phyloP scores from a whole-genome alignment of 2,888 invertebrate species.

The Yponomeuta sedellus region DNA sequence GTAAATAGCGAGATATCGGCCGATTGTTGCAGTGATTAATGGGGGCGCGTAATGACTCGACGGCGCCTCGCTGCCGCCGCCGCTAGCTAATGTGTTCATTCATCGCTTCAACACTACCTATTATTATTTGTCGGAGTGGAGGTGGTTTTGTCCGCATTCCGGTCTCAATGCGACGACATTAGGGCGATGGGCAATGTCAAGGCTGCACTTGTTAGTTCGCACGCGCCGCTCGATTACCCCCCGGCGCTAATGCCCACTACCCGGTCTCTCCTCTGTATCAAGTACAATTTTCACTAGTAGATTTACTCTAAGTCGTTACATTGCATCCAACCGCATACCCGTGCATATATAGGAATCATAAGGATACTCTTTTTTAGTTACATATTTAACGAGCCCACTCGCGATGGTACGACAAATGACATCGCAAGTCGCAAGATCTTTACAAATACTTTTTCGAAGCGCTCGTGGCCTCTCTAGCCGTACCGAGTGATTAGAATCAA shows the following conservation, averaged over 20 bases:
- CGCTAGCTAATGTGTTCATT: conserved; percentile 70
- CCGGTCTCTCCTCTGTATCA: background rate
- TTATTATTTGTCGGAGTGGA: conserved; percentile 55
- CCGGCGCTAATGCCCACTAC: background rate
- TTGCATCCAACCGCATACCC: too few species aligned
- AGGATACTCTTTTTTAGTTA: too few species aligned
- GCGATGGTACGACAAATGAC: too few species aligned
- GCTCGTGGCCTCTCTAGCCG: too few species aligned
- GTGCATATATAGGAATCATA: too few species aligned
- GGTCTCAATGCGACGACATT: conserved; percentile 62
- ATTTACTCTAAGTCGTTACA: background rate
- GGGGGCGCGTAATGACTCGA: conserved; percentile 74
- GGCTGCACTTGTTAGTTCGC: conserved; percentile 65
- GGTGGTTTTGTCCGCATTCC: conserved; percentile 68
- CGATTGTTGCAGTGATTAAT: conserved; percentile 76
- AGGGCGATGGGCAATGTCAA: conserved; percentile 69
- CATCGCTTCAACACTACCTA: conserved; percentile 62
- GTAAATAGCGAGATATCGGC: conserved; percentile 77
- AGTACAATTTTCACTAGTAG: background rate
- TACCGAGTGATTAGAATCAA: too few species aligned
- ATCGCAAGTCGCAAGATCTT: too few species aligned
- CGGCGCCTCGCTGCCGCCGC: conserved; percentile 47
- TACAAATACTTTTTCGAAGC: too few species aligned
- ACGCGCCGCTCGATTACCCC: conserved; percentile 28
- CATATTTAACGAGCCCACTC: too few species aligned